Evolutionary conservation across 2,113 vertebrate genomes (phyloP).

Genomic region (Edolisoma coerulescens): DNA sequence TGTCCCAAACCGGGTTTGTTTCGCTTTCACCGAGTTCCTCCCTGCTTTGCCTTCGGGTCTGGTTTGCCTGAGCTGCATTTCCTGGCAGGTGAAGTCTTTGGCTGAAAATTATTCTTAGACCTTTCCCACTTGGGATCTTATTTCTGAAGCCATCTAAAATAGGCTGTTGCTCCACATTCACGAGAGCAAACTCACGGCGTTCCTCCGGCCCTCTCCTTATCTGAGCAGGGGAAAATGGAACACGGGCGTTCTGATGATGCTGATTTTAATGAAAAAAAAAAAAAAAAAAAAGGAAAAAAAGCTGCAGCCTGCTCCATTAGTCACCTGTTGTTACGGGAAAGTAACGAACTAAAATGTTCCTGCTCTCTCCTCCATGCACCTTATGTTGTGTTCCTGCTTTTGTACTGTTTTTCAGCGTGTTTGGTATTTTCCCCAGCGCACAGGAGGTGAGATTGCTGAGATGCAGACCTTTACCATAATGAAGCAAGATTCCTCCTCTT

Average conservation of each 20-base stretch:
- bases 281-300: no score
- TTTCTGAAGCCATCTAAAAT: not conserved
- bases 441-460: not conserved
- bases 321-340: not conserved
- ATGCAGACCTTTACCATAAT: not conserved
- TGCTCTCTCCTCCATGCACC: not conserved
- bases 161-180: not conserved
- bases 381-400: not conserved
- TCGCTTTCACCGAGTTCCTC: not conserved
- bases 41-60: not conserved
- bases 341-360: not conserved
- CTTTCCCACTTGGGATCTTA: not conserved
- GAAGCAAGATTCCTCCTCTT: not conserved
- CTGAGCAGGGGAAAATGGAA: not conserved
- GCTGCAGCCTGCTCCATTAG: not conserved
- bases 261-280: not conserved
- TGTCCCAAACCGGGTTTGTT: not conserved
- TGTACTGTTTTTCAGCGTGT: not conserved
- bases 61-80: not conserved
- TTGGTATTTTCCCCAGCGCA: not conserved
- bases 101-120: not conserved
- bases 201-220: not conserved
- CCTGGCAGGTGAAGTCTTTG: not conserved
- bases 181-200: not conserved
- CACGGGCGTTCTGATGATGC: not conserved